A percentile compares a stretch with the other conserved stretches of the same genome.
Evolutionary conservation across 2,888 invertebrate genomes (phyloP).

Genomic region (Salpingus planirostris): DNA sequence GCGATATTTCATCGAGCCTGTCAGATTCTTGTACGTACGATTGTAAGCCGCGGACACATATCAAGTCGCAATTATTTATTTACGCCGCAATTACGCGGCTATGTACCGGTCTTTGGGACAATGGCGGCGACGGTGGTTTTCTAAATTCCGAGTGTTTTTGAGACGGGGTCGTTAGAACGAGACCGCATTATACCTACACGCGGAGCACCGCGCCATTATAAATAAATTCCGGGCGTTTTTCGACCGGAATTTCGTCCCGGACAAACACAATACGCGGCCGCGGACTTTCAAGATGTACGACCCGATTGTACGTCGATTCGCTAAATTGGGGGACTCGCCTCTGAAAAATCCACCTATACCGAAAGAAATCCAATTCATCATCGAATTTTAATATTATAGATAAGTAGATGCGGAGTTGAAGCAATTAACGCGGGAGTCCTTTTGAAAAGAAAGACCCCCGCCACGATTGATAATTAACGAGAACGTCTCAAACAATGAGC

Average conservation of each 20-base stretch:
- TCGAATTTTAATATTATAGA: too few relatives aligned
- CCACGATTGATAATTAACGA: too few relatives aligned
- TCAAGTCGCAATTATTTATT: constrained; percentile 16
- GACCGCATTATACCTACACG: too few relatives aligned
- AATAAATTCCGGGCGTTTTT: constrained; percentile 30
- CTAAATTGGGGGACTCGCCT: constrained; percentile 22
- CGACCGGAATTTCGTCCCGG: constrained; percentile 23
- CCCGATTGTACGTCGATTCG: constrained; percentile 17
- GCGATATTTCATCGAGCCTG: constrained; percentile 3
- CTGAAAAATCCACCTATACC: too few relatives aligned
- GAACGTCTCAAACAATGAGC: too few relatives aligned
- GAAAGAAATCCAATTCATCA: too few relatives aligned
- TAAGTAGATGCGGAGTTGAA: too few relatives aligned
- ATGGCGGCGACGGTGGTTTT: constrained; percentile 6
- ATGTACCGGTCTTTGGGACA: constrained; percentile 4
- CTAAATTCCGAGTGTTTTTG: constrained; percentile 8
- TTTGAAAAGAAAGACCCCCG: too few relatives aligned
- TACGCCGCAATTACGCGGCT: constrained; percentile 13
- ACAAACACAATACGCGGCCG: constrained; percentile 26
- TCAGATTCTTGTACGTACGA: constrained; percentile 9
- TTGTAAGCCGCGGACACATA: constrained; percentile 8
- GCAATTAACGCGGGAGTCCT: too few relatives aligned
- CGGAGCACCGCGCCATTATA: constrained; percentile 27
- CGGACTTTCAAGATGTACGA: constrained; percentile 22
- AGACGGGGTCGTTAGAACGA: too few relatives aligned